Evolutionary conservation across 1,140 invertebrate genomes (phyloP), one percentile per base, ranked within the genome.

Genomic region (Brachionus manjavacas): DNA sequence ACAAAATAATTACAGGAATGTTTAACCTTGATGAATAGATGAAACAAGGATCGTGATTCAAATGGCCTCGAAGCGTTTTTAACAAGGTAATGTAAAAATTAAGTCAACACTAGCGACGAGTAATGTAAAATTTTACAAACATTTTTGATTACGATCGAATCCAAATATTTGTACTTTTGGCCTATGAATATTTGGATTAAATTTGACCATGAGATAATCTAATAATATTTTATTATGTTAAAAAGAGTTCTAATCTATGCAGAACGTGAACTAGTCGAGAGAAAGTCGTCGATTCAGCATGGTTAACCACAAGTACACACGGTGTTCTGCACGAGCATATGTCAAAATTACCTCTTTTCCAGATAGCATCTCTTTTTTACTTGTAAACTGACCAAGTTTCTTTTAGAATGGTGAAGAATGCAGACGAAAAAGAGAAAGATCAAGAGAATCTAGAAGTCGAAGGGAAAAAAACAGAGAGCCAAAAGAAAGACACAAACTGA

Each of bases 1-100:
- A 20, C 52, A 3, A 60, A 31, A 20, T 23, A 23, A 23, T 20
- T 4, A 60, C 52, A 60, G 8, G 52, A 60, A 60, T 60, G 52
- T 60, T 60, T 60, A 60, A 60, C 52, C 52, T 60, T 60, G 52
- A 60, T 60, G 52, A 60, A 60, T 60, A 60, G 52, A 60, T 60
- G 52, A 60, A 60, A 20, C n/a, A 60, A 20, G 20, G 52, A 60
- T 60, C 1, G 9, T 60, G 52, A 60, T 20, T 60, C 52, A 60
- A 60, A 60, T 60, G 52, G 52, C 20, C n/a, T 60, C 20, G 20
- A 60, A 60, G 20, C 52, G 16, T 60, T 60, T n/a, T 23, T 8
- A 60, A 60, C 52, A 60, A 60, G 52, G 52, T 60, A 46, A 60
- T 60, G 52, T 55, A n/a, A 55, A 49, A 46, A 12, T 14, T 6